A percentile compares a stretch with the other conserved stretches of the same genome.
These are phyloP conservation scores for Phrynocephalus forsythii DNA, from an alignment of 2,797 vertebrate species.

Conservation along the genomic window DNA sequence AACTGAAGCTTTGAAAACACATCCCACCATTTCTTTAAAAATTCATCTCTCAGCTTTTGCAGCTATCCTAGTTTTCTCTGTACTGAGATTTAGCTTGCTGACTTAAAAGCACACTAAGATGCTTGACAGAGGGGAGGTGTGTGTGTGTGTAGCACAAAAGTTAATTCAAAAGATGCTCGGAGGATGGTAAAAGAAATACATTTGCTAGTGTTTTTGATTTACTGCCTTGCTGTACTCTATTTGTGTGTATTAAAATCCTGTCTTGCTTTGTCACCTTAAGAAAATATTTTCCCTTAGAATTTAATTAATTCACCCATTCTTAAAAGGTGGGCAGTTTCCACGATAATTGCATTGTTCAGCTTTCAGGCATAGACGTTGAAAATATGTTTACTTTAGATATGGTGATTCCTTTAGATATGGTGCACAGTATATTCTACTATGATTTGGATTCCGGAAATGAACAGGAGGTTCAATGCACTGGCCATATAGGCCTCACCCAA, in stretches of 20 bases:
- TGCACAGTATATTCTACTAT: neutral
- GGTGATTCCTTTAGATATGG: too few relatives aligned
- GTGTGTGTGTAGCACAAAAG: neutral
- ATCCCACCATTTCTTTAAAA: slow-evolving; percentile 45
- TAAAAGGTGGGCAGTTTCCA: slow-evolving; percentile 53
- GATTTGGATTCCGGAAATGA: too few relatives aligned
- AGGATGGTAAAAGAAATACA: too few relatives aligned
- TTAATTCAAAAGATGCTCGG: too few relatives aligned
- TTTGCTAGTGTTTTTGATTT: too few relatives aligned
- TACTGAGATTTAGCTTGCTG: too few relatives aligned
- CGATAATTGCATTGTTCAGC: slow-evolving; percentile 42
- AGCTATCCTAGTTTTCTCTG: slow-evolving; percentile 36
- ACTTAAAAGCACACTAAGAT: neutral
- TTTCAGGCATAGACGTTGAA: slow-evolving; percentile 43
- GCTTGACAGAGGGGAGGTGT: neutral
- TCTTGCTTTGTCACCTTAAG: slow-evolving; percentile 66
- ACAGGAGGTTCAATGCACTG: too few relatives aligned
- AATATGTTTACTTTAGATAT: slow-evolving; percentile 18
- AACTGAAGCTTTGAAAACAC: slow-evolving; percentile 44
- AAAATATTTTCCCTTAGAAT: slow-evolving; percentile 55
- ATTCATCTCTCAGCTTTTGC: slow-evolving; percentile 42
- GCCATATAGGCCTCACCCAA: too few relatives aligned
- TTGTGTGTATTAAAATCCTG: slow-evolving; percentile 60
- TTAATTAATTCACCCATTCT: slow-evolving; percentile 63
- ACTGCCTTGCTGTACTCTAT: too few relatives aligned